Evolutionary conservation across 2,797 vertebrate species (phyloP).

Genomic region (Pipistrellus pipistrellus): DNA sequence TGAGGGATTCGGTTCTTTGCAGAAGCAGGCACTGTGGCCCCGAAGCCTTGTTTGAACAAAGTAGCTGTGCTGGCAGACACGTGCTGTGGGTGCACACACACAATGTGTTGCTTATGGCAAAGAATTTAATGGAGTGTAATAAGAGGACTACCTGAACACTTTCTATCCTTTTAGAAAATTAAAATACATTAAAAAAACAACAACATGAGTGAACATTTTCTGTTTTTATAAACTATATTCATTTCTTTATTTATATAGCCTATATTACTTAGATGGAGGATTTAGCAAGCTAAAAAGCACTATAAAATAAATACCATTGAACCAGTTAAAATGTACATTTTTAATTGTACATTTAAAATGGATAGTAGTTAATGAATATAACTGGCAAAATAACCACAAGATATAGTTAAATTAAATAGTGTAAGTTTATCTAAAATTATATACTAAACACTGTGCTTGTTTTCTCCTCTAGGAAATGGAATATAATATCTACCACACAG

Average conservation of each 20-base stretch:
- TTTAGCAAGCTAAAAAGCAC: neutral
- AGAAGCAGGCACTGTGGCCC: neutral
- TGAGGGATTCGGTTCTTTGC: constrained; percentile 3
- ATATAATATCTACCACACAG: neutral
- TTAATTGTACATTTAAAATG: neutral
- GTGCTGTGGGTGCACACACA: neutral
- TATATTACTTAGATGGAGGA: neutral
- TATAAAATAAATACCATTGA: neutral
- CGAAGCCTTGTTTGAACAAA: neutral
- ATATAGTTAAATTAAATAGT: neutral
- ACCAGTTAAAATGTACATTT: neutral
- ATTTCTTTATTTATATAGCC: constrained; percentile 32
- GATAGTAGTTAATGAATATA: neutral
- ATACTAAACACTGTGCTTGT: neutral
- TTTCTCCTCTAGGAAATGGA: neutral
- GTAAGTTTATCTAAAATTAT: neutral
- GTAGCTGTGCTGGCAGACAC: neutral
- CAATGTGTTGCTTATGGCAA: neutral
- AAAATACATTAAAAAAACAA: neutral
- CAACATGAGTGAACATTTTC: neutral
- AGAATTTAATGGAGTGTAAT: neutral
- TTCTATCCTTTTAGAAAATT: constrained; percentile 34
- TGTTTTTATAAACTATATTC: neutral
- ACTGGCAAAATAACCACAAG: neutral
- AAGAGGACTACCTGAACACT: neutral